These are phyloP conservation scores for Acipenser oxyrinchus DNA, from an alignment of 2,797 vertebrate genomes.

Conservation along the genomic window DNA sequence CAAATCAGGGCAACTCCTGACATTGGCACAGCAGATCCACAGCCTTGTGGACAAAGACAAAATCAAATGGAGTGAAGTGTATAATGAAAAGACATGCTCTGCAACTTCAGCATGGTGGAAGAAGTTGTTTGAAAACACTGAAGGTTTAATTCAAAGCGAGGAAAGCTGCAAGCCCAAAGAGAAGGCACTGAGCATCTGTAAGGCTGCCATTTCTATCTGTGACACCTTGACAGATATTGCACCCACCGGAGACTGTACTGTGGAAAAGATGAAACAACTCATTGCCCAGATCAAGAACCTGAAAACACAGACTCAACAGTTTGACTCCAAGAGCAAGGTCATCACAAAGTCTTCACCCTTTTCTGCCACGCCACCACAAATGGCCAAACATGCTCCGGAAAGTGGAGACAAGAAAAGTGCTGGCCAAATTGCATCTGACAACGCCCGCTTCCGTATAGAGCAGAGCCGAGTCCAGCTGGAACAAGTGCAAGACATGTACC, in stretches of 20 bases:
- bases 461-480: slow-evolving; percentile 23
- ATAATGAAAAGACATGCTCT: slow-evolving; percentile 1
- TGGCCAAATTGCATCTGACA: not conserved
- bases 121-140: slow-evolving; percentile 4
- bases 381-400: slow-evolving; percentile 10
- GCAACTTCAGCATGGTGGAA: not conserved
- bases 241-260: slow-evolving; percentile 1
- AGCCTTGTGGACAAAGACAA: slow-evolving; percentile 2
- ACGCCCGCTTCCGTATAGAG: slow-evolving; percentile 21
- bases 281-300: slow-evolving; percentile 12
- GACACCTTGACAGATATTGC: not conserved
- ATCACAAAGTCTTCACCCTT: slow-evolving; percentile 18
- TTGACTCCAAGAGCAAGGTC: slow-evolving; percentile 24
- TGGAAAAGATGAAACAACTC: not conserved
- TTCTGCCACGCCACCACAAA: slow-evolving; percentile 19
- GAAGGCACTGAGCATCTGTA: slow-evolving; percentile 8
- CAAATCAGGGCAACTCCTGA: slow-evolving; percentile 7
- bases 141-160: not conserved
- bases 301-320: not conserved
- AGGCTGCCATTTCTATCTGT: slow-evolving; percentile 9
- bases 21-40: not conserved
- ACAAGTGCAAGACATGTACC: slow-evolving; percentile 14
- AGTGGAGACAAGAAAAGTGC: not conserved
- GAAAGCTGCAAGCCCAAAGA: not conserved
- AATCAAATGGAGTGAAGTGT: slow-evolving; percentile 18